phyloP scores from a whole-genome alignment of 2,888 invertebrate species.

The Argyra leucocephala region DNA sequence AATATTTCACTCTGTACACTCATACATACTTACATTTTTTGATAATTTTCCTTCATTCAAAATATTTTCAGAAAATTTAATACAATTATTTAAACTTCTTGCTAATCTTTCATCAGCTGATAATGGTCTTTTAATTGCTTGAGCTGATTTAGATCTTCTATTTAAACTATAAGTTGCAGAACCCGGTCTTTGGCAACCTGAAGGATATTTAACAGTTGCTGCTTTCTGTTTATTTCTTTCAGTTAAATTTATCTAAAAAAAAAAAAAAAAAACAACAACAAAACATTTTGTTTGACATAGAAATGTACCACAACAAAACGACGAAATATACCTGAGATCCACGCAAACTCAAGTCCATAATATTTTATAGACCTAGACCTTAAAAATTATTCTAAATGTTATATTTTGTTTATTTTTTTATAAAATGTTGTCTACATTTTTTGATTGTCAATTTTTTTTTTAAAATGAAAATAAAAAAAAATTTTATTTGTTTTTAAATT shows the following conservation, averaged over 20 bases:
- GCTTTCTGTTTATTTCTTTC: constrained; percentile 38
- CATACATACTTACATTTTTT: constrained; percentile 26
- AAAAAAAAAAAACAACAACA: constrained; percentile 8
- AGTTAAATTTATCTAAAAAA: constrained; percentile 41
- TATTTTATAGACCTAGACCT: constrained; percentile 21
- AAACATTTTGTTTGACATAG: background rate
- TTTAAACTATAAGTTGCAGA: constrained; percentile 38
- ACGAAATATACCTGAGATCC: constrained; percentile 39
- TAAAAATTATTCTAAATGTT: background rate
- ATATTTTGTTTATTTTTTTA: background rate
- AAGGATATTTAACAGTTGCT: constrained; percentile 33
- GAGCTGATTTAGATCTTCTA: constrained; percentile 31
- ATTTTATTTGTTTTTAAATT: too few species aligned
- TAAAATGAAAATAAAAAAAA: too few species aligned
- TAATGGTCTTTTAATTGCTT: constrained; percentile 35
- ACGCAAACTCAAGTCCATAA: constrained; percentile 43
- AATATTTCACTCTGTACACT: background rate
- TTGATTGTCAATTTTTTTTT: too few species aligned
- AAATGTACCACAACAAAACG: constrained; percentile 14
- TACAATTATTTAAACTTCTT: constrained; percentile 25
- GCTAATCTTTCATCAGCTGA: constrained; percentile 41
- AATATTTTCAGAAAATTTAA: constrained; percentile 19
- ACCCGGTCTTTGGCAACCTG: constrained; percentile 34
- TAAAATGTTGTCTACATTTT: too few species aligned
- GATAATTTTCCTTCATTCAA: constrained; percentile 17